These are phyloP conservation scores for Cryptoleucopteryx plumbea DNA, from an alignment of 2,113 vertebrate species.

Conservation along the genomic window DNA sequence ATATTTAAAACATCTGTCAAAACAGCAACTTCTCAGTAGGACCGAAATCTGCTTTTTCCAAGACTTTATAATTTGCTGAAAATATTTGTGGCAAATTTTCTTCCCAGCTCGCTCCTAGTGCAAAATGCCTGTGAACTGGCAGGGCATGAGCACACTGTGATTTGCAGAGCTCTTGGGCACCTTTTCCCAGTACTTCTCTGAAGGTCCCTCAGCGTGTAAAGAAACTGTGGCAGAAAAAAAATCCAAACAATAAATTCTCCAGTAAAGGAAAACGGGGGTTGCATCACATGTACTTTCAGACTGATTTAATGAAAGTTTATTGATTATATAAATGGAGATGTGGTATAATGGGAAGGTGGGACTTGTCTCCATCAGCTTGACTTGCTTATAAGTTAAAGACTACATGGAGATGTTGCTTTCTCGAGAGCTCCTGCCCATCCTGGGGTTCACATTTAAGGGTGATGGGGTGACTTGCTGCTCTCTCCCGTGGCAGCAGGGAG, in stretches of 20 bases:
- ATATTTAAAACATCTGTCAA: conserved; percentile 63
- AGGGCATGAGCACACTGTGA: neutral
- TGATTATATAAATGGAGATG: neutral
- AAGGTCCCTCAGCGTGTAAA: neutral
- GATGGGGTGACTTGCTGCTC: neutral
- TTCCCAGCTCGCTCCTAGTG: conserved; percentile 2
- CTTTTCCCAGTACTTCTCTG: neutral
- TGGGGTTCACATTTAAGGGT: neutral
- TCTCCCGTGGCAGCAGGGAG: neutral
- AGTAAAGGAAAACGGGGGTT: rapidly evolving
- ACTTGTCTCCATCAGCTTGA: neutral
- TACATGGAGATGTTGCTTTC: neutral
- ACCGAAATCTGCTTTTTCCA: conserved; percentile 29
- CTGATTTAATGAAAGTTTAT: neutral
- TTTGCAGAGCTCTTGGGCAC: neutral
- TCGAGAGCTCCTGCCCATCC: rapidly evolving
- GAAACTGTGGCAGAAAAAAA: neutral
- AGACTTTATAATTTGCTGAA: conserved; percentile 49
- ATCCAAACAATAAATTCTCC: neutral
- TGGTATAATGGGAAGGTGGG: neutral
- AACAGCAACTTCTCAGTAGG: conserved; percentile 48
- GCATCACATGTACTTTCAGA: neutral
- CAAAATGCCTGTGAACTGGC: neutral
- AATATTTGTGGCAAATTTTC: conserved; percentile 53
- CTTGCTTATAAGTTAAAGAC: neutral